Conservation (phyloP, 2,113 vertebrate species). For the Colossoma macropomum region DNA sequence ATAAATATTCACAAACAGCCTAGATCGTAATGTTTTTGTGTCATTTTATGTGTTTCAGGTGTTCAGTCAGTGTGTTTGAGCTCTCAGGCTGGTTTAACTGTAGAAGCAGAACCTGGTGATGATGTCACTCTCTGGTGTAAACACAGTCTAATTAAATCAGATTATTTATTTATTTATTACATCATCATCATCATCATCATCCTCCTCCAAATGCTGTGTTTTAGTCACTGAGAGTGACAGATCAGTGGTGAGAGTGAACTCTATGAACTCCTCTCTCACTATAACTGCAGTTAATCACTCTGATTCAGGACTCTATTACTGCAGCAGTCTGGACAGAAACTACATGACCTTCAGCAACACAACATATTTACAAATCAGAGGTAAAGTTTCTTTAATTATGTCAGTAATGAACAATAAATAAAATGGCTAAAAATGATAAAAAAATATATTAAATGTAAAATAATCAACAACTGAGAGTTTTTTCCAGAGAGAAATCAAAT, state of each 20-base stretch:
- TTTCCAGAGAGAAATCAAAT: too few relatives aligned
- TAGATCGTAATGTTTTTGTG: too few relatives aligned
- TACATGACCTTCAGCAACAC: background rate
- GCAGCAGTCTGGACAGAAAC: background rate
- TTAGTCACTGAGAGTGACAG: background rate
- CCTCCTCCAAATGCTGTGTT: background rate
- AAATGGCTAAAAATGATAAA: background rate
- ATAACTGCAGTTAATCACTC: background rate
- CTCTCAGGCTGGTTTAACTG: background rate
- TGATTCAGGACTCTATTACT: slow-evolving; percentile 15
- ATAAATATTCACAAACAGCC: too few relatives aligned
- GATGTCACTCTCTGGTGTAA: slow-evolving; percentile 9
- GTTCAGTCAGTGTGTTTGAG: background rate
- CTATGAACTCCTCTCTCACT: background rate
- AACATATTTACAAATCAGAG: background rate
- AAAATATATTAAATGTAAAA: too few relatives aligned
- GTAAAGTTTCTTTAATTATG: background rate
- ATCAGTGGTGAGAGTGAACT: background rate
- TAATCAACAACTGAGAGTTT: too few relatives aligned
- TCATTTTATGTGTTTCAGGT: background rate
- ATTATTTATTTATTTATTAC: too few relatives aligned
- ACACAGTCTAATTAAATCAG: background rate
- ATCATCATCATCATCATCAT: background rate
- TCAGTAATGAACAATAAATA: background rate
- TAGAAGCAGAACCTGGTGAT: slow-evolving; percentile 27